Evolutionary conservation across 2,113 vertebrate species (phyloP).

Genomic region (Zosterops borbonicus): DNA sequence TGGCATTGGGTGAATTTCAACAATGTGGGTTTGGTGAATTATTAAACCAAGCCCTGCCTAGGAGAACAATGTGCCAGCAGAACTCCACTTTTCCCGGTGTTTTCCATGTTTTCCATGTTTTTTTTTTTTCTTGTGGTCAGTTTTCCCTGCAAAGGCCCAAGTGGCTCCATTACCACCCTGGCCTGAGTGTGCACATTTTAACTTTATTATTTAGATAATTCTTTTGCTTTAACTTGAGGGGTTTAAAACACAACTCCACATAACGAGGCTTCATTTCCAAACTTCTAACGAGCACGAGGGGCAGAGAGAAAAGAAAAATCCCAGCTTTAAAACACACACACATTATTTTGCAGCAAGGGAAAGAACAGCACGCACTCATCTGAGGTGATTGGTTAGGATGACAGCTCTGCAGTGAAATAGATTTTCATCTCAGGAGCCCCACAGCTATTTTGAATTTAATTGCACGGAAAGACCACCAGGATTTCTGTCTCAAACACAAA

Average conservation of each 20-base stretch:
- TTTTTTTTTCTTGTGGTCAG: neutral
- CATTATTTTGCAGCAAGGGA: neutral
- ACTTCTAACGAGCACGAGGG: neutral
- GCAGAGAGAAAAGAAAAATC: neutral
- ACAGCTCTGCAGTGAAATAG: neutral
- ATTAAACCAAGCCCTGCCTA: neutral
- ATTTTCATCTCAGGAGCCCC: conserved; percentile 35
- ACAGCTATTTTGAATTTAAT: conserved; percentile 51
- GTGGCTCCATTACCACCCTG: neutral
- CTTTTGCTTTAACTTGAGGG: neutral
- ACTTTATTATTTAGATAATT: neutral
- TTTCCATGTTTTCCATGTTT: neutral
- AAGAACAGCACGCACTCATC: neutral
- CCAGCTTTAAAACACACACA: neutral
- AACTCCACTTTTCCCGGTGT: neutral
- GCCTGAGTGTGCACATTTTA: neutral
- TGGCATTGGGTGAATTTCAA: neutral
- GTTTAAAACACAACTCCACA: neutral
- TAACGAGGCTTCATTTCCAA: neutral
- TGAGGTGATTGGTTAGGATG: neutral
- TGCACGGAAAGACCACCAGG: conserved; percentile 26
- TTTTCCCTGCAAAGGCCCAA: neutral
- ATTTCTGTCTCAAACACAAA: conserved; percentile 32
- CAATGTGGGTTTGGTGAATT: neutral
- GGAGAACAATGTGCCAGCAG: neutral